A percentile compares a stretch with the other conserved stretches of the same genome.
These are phyloP conservation scores for Opisthocomus hoazin DNA, from an alignment of 2,113 vertebrate species.

Conservation along the genomic window DNA sequence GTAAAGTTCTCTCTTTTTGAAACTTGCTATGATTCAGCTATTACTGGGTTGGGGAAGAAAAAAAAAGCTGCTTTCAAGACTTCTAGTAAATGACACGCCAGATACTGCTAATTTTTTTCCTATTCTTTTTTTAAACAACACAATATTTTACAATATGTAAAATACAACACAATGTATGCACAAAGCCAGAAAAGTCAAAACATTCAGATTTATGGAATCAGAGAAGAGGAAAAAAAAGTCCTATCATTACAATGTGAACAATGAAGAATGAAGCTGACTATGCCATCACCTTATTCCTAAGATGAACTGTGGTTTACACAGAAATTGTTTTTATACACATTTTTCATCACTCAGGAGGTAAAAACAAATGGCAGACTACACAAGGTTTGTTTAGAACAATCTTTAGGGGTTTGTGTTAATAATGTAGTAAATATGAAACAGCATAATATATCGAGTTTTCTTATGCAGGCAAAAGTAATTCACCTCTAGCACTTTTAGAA, in stretches of 20 bases:
- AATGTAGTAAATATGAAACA: neutral
- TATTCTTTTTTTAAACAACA: neutral
- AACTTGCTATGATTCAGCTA: neutral
- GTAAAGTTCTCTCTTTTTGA: neutral
- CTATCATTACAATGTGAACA: fast-evolving
- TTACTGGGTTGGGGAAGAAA: neutral
- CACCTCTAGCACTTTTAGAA: neutral
- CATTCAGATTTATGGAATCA: neutral
- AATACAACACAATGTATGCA: neutral
- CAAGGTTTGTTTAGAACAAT: neutral
- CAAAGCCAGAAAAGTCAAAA: neutral
- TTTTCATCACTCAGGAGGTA: neutral
- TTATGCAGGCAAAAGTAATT: neutral
- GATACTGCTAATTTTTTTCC: neutral
- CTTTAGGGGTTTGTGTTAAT: neutral
- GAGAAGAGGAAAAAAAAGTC: neutral
- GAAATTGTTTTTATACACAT: neutral
- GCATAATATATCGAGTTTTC: neutral
- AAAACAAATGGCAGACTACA: neutral
- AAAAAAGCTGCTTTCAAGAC: neutral
- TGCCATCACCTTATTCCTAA: neutral
- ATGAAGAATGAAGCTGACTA: neutral
- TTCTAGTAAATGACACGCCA: neutral
- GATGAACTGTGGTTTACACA: neutral
- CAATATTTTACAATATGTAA: neutral